Evolutionary conservation across 2,797 vertebrate species (phyloP).

Genomic region (Syngnathus acus): DNA sequence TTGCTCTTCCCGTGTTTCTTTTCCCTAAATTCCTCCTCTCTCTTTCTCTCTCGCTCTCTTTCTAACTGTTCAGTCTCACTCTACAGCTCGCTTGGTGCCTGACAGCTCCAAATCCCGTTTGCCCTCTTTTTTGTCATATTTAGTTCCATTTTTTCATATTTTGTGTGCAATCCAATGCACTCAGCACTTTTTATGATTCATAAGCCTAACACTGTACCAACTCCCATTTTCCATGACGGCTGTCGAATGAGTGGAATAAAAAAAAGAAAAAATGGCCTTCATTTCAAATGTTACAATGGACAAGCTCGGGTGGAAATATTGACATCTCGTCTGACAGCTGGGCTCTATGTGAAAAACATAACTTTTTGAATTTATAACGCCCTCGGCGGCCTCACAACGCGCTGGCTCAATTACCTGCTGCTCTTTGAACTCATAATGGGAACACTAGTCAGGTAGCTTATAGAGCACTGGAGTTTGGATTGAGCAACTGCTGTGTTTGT

Average conservation of each 20-base stretch:
- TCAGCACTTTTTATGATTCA: neutral
- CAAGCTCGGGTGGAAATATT: constrained; percentile 48
- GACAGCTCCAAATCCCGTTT: neutral
- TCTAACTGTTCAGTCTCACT: neutral
- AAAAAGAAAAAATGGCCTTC: too few species aligned
- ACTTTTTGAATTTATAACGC: constrained; percentile 56
- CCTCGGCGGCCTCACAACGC: constrained; percentile 4
- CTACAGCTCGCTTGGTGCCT: neutral
- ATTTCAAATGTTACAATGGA: too few species aligned
- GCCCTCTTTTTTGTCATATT: neutral
- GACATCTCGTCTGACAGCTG: constrained; percentile 50
- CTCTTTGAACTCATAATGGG: constrained; percentile 61
- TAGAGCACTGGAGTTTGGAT: constrained; percentile 43
- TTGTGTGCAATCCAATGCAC: neutral
- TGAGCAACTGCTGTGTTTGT: constrained; percentile 47
- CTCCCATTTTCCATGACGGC: neutral
- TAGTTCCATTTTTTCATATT: neutral
- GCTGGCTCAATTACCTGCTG: constrained; percentile 33
- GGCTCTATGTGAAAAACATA: constrained; percentile 40
- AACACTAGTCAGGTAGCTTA: constrained; percentile 53
- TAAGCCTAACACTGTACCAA: neutral
- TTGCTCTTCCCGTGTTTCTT: constrained; percentile 75
- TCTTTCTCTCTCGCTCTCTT: neutral
- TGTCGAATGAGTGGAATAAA: too few species aligned
- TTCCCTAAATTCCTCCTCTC: constrained; percentile 57